Base-by-base conservation (phyloP, 2,888 invertebrate species). In the Sialis lutaria region DNA sequence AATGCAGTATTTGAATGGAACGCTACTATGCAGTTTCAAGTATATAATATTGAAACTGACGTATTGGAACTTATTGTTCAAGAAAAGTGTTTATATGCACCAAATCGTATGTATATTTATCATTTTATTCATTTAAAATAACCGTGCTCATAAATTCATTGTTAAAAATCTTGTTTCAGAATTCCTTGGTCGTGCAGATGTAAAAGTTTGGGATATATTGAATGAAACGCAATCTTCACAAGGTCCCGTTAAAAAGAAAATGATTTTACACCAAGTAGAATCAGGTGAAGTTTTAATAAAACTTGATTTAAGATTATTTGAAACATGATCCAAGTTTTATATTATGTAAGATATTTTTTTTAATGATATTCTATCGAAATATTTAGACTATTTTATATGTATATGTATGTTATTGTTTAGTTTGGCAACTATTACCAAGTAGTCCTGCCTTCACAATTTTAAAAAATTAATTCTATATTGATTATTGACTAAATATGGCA, bases 11-110 rank as follows among this genome's bases (percentile, higher is more conserved):
- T 47, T 42, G 47, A 42, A 50, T 84, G 83, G 82, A 80, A 83
- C 60, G 69, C 75, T 46, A 77, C 78, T 43, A 83, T 83, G 82
- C 83, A 83, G 63, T 84, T 84, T 60, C 73, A 77, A 51, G 71
- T 84, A 43, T 74, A 77, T 56, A 78, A 82, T 59, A 60, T 82
- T 4, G 61, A 73, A 42, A 74, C 79, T 57, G 83, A 83, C 58
- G 73, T 77, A 22, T 65, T 84, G 8, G 77, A 75, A 54, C 73
- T 84, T 52, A 75, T 77, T 7, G 80, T 82, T 31, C 79, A 75
- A 55, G 81, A 82, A 57, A 73, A 78, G 58, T 80, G 80, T 55
- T 69, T 76, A 46, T 84, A 77, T 59, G 75, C 77, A 49, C 82
- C 82, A 8, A 80, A 83, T 63, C 82, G 82, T 82, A 64, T 65